Evolutionary conservation across 1,140 invertebrate species (phyloP).

Genomic region (Rhizoglyphus robini): DNA sequence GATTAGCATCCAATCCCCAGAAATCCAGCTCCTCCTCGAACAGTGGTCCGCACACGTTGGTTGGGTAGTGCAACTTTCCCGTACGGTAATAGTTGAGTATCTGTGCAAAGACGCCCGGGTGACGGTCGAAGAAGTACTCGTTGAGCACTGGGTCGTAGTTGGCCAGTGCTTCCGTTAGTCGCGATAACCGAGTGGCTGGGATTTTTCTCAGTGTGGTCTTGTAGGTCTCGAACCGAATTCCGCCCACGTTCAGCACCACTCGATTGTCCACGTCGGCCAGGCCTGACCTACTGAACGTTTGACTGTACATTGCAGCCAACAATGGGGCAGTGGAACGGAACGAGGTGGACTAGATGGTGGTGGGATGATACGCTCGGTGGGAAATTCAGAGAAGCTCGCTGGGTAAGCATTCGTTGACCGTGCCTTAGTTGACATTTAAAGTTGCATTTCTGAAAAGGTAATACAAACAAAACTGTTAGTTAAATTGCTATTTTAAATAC

Average conservation of each 20-base stretch:
- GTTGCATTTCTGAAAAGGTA: not conserved
- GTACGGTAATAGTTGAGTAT: slow-evolving; percentile 77
- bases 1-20: slow-evolving; percentile 79
- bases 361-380: not conserved
- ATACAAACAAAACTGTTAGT: not conserved
- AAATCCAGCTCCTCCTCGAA: slow-evolving; percentile 90
- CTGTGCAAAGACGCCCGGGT: slow-evolving; percentile 63
- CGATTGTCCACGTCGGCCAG: slow-evolving; percentile 37
- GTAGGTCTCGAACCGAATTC: slow-evolving; percentile 59
- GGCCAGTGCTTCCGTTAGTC: slow-evolving; percentile 65
- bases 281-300: not conserved
- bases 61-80: slow-evolving; percentile 93
- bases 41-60: slow-evolving; percentile 90
- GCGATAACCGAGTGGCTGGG: slow-evolving; percentile 62
- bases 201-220: slow-evolving; percentile 71
- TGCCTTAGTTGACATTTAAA: not conserved
- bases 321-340: not conserved
- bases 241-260: slow-evolving; percentile 52
- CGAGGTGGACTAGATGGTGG: not conserved
- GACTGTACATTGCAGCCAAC: not conserved
- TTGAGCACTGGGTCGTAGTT: slow-evolving; percentile 77
- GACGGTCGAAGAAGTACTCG: slow-evolving; percentile 67
- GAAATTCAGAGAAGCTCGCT: not conserved
- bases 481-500: not conserved
- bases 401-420: not conserved